Percentiles rank a stretch among this genome's conserved stretches.
phyloP scores from a whole-genome alignment of 2,888 invertebrate genomes.

The Patella pellucida region DNA sequence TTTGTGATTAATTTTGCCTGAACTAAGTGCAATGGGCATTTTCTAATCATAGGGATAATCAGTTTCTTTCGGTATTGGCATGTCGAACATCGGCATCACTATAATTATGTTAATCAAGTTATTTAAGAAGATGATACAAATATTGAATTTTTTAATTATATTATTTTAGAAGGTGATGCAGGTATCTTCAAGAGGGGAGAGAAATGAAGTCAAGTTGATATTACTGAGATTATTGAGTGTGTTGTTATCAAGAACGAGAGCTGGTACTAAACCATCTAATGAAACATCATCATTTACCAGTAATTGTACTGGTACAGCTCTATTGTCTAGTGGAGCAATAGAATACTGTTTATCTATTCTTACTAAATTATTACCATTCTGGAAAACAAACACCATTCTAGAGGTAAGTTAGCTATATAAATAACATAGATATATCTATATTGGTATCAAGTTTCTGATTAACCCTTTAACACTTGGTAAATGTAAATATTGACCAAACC shows the following conservation, averaged over 20 bases:
- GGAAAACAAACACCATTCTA: conserved; percentile 64
- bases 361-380: conserved; percentile 76
- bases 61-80: too few species aligned
- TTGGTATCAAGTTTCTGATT: too few species aligned
- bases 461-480: too few species aligned
- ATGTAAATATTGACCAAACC: too few species aligned
- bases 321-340: conserved; percentile 81
- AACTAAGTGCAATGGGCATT: too few species aligned
- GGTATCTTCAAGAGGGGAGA: background rate
- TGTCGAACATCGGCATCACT: too few species aligned
- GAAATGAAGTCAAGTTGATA: conserved; percentile 85
- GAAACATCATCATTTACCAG: conserved; percentile 75
- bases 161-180: conserved; percentile 8
- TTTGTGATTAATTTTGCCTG: too few species aligned
- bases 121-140: too few species aligned
- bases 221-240: conserved; percentile 88
- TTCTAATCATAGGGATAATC: too few species aligned
- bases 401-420: conserved; percentile 65
- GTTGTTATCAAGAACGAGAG: conserved; percentile 65
- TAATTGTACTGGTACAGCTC: conserved; percentile 79
- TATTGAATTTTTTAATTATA: too few species aligned
- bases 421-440: too few species aligned
- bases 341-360: conserved; percentile 82
- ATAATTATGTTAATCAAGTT: too few species aligned
- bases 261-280: conserved; percentile 68